Evolutionary conservation across 2,113 vertebrate genomes (phyloP).

Genomic region (Picathartes gymnocephalus): DNA sequence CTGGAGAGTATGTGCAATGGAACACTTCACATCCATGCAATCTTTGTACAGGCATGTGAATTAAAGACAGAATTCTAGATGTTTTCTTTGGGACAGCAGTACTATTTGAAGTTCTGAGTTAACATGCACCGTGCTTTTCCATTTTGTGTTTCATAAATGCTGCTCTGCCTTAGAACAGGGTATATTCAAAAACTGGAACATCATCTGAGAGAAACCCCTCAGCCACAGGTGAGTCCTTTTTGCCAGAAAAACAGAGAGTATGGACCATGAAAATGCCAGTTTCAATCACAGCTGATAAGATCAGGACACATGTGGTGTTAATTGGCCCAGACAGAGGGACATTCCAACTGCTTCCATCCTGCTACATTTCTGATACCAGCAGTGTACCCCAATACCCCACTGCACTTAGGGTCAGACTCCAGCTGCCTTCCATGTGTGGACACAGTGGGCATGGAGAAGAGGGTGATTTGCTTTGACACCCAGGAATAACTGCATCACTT

Average conservation of each 20-base stretch:
- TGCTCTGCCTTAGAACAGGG: background rate
- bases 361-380: background rate
- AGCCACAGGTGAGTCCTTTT: background rate
- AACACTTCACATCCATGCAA: background rate
- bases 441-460: background rate
- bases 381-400: background rate
- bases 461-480: background rate
- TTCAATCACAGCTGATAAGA: background rate
- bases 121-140: background rate
- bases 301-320: background rate
- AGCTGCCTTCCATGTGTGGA: background rate
- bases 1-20: background rate
- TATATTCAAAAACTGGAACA: background rate
- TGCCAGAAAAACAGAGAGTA: background rate
- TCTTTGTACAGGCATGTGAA: background rate
- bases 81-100: background rate
- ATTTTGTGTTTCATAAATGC: background rate
- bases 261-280: background rate
- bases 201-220: background rate
- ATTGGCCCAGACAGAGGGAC: background rate
- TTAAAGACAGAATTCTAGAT: background rate
- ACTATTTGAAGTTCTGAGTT: background rate
- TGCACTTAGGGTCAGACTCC: background rate
- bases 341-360: background rate
- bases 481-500: conserved; percentile 30